Evolutionary conservation across 2,113 vertebrate genomes (phyloP), one percentile per base, ranked within the genome.

Genomic region (Gallinago jamesoni): DNA sequence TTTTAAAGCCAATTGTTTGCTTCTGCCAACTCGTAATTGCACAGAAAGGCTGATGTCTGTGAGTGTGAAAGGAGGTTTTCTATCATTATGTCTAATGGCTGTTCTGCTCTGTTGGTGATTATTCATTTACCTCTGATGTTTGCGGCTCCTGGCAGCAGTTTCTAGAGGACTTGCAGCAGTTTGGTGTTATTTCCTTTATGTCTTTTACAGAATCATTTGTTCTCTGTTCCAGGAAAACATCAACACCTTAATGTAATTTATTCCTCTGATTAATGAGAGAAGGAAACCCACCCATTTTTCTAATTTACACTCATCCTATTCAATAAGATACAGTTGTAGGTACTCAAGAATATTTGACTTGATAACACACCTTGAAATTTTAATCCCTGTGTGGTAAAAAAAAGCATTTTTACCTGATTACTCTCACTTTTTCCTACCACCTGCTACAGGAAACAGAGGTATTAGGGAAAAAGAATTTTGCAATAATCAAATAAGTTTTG

Each of bases 261-360:
- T 94, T 95, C 37, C 84, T 93, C 53, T 97, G 93, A 98, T 97
- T 96, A 97, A 97, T 91, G 88, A 89, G 57, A 87, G 85, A 87
- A 96, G 57, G 67, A 96, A 96, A 89, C 37, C 24, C 66, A 77
- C 78, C 55, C 3, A 35, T 87, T 96, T 96, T 96, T 91, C 52
- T 91, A 81, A 64, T 89, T 95, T 94, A 78, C 47, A 43, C 31
- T 87, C 35, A 59, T 95, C 96, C 91, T 92, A 92, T 91, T 97
- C 87, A 85, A 90, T 94, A 94, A 94, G 47, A 50, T 63, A 33
- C 48, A 76, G 63, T 15, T 94, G 80, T 59, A 94, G 25, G 31
- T 79, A 85, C 90, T 78, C 93, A 78, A 89, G 92, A 97, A 95
- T 89, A 95, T 84, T 87, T 96, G 86, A 96, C 97, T 89, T 90